Conservation (phyloP, 2,888 invertebrate genomes). For the Lissonota sp. region DNA sequence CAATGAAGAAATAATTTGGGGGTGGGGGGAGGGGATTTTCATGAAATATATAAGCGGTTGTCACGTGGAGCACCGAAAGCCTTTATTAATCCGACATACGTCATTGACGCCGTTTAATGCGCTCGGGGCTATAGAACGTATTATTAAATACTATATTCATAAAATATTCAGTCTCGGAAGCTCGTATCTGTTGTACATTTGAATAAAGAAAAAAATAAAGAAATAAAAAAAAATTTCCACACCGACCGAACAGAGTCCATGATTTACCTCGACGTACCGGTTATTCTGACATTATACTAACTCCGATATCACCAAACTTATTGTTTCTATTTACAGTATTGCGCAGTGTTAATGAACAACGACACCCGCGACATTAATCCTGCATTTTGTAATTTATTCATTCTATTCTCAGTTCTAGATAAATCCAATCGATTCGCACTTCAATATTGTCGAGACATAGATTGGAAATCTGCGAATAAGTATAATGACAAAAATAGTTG, state of each 20-base stretch:
- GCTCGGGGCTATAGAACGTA: slow-evolving; percentile 6
- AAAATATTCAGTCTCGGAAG: slow-evolving; percentile 45
- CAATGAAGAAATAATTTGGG: too few species aligned
- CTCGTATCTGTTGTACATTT: slow-evolving; percentile 25
- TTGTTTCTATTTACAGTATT: neutral
- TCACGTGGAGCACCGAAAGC: slow-evolving; percentile 12
- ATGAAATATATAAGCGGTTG: slow-evolving; percentile 22
- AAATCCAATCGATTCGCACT: neutral
- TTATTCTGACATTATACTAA: slow-evolving; percentile 4
- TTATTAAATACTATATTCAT: slow-evolving; percentile 32
- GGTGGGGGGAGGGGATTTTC: neutral
- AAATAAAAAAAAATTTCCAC: slow-evolving; percentile 26
- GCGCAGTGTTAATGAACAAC: neutral
- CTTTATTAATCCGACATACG: slow-evolving; percentile 45
- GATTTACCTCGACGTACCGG: slow-evolving; percentile 6
- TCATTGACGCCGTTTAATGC: slow-evolving; percentile 41
- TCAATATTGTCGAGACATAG: too few species aligned
- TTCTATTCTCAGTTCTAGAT: neutral
- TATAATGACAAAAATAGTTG: too few species aligned
- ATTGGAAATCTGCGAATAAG: too few species aligned
- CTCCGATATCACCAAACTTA: neutral
- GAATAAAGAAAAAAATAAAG: slow-evolving; percentile 11
- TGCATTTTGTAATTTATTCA: slow-evolving; percentile 9
- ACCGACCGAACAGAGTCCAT: neutral
- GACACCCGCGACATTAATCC: slow-evolving; percentile 15